phyloP scores from a whole-genome alignment of 2,113 vertebrate species.

The Ancistrus triradiatus region DNA sequence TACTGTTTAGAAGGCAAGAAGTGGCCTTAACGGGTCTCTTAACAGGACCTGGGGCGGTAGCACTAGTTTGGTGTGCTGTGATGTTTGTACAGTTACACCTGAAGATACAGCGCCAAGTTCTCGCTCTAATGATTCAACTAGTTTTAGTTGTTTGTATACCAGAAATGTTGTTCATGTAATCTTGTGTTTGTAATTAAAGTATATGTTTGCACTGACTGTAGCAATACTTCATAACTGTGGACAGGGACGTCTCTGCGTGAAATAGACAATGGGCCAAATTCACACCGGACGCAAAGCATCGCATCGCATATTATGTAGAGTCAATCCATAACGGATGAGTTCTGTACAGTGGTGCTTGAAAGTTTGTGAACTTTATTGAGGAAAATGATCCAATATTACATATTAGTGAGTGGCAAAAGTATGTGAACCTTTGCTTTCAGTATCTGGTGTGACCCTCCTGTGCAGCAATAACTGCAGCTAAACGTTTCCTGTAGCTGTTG shows the following conservation, averaged over 20 bases:
- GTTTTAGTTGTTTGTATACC: slow-evolving; percentile 17
- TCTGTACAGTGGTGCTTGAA: too few species aligned
- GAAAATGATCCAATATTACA: too few species aligned
- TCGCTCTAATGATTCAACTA: neutral
- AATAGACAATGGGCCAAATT: neutral
- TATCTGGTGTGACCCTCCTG: too few species aligned
- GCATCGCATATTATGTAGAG: too few species aligned
- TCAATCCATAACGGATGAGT: too few species aligned
- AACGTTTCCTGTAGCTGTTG: too few species aligned
- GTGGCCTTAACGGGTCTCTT: neutral
- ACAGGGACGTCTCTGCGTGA: neutral
- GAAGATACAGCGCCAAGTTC: neutral
- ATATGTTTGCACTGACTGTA: slow-evolving; percentile 56
- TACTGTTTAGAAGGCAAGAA: neutral
- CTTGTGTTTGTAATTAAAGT: slow-evolving; percentile 47
- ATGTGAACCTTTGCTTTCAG: too few species aligned
- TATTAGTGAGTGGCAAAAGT: too few species aligned
- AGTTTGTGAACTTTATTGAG: too few species aligned
- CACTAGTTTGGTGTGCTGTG: neutral
- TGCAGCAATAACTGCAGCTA: too few species aligned
- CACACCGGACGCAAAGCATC: too few species aligned
- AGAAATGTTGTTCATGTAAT: slow-evolving; percentile 28
- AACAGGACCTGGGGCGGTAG: neutral
- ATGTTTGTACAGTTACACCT: slow-evolving; percentile 16
- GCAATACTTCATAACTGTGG: slow-evolving; percentile 43